Evolutionary conservation across 2,113 vertebrate genomes (phyloP).

Genomic region (Rhombomys opimus): DNA sequence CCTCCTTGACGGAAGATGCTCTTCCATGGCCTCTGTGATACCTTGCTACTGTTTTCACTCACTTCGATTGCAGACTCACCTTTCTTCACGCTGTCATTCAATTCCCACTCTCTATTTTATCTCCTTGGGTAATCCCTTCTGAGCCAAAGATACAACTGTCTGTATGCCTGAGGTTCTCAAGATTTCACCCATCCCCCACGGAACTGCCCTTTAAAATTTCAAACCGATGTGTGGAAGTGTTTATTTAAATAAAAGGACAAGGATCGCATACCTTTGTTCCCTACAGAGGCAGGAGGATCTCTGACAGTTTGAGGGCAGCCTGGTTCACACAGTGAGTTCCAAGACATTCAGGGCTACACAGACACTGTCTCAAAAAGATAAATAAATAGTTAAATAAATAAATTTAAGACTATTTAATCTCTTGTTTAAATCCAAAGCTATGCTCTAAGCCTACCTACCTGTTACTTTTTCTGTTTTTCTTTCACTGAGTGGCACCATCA

Average conservation of each 20-base stretch:
- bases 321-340: background rate
- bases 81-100: constrained; percentile 18
- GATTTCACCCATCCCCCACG: constrained; percentile 8
- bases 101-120: constrained; percentile 21
- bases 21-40: background rate
- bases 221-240: background rate
- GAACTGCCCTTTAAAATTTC: constrained; percentile 32
- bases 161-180: background rate
- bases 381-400: background rate
- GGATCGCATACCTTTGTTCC: background rate
- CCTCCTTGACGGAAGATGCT: background rate
- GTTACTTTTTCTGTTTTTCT: constrained; percentile 3
- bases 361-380: background rate
- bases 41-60: constrained; percentile 1
- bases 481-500: background rate
- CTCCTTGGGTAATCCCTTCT: background rate
- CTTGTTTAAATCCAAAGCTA: constrained; percentile 21
- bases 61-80: constrained; percentile 63
- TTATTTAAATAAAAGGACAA: constrained; percentile 26
- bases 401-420: background rate
- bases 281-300: background rate
- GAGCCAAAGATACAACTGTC: background rate
- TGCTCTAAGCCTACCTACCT: background rate
- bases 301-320: background rate
- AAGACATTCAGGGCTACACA: background rate